Conservation (phyloP, 2,113 vertebrate species). For the Bubo bubo region DNA sequence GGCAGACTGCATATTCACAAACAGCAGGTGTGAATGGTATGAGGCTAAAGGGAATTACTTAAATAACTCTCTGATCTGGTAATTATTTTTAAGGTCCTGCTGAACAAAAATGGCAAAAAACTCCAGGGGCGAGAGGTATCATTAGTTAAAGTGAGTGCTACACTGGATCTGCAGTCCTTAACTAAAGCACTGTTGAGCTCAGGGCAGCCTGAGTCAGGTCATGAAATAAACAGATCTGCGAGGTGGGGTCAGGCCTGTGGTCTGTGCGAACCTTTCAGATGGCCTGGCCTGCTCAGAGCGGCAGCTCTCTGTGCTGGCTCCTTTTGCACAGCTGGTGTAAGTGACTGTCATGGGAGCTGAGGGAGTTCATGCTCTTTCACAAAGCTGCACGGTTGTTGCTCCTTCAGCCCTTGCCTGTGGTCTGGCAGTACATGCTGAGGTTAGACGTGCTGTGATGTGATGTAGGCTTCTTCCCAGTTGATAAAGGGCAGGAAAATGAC, state of each 20-base stretch:
- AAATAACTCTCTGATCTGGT: neutral
- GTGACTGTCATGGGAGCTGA: neutral
- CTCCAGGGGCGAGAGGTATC: neutral
- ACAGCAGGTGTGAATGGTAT: neutral
- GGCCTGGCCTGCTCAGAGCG: neutral
- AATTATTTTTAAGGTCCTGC: neutral
- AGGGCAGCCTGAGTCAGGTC: neutral
- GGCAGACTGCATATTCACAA: neutral
- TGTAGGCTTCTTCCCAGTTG: neutral
- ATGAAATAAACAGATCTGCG: neutral
- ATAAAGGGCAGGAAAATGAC: neutral
- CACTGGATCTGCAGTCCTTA: neutral
- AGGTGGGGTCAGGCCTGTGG: neutral
- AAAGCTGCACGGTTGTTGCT: neutral
- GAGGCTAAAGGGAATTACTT: neutral
- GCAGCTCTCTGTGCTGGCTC: neutral
- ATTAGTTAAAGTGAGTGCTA: neutral
- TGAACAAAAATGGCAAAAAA: neutral
- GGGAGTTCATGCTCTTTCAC: neutral
- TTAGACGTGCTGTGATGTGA: neutral
- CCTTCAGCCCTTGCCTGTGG: neutral
- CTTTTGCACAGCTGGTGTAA: neutral
- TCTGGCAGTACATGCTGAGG: neutral
- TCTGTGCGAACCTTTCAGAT: neutral
- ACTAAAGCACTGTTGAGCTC: neutral